These are phyloP conservation scores for Phenacoccus solenopsis DNA, from an alignment of 1,140 invertebrate genomes.

Conservation along the genomic window DNA sequence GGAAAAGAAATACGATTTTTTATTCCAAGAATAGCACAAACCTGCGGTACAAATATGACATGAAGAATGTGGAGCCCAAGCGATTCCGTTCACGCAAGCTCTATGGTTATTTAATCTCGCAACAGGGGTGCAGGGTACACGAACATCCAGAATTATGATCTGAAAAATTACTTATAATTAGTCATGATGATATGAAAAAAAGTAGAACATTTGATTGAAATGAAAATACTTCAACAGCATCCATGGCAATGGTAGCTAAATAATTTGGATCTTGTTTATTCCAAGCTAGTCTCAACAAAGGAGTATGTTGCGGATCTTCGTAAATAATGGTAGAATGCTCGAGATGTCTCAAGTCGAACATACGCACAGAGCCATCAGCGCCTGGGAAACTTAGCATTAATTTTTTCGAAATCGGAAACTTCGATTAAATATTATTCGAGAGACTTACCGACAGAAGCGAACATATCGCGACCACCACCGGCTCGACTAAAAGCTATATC, in stretches of 20 bases:
- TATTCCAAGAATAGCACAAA: slow-evolving; percentile 26
- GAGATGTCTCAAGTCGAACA: slow-evolving; percentile 96
- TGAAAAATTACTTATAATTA: slow-evolving; percentile 26
- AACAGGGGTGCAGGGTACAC: slow-evolving; percentile 95
- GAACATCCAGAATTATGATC: slow-evolving; percentile 93
- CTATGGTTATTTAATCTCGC: slow-evolving; percentile 94
- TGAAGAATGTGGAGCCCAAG: slow-evolving; percentile 96
- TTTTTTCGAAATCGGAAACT: no score
- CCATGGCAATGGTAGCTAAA: slow-evolving; percentile 95
- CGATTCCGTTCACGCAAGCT: slow-evolving; percentile 97
- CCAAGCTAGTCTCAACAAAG: slow-evolving; percentile 92
- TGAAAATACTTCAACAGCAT: slow-evolving; percentile 73
- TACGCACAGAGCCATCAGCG: slow-evolving; percentile 94
- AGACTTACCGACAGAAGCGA: slow-evolving; percentile 80
- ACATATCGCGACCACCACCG: slow-evolving; percentile 97
- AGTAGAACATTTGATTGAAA: neutral
- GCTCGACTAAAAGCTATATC: slow-evolving; percentile 95
- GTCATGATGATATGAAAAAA: no score
- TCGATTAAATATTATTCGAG: no score
- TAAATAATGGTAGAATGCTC: slow-evolving; percentile 99
- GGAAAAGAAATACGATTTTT: neutral
- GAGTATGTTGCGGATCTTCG: slow-evolving; percentile 91
- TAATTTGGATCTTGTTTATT: slow-evolving; percentile 99
- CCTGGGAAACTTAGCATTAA: slow-evolving; percentile 42
- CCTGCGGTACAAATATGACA: slow-evolving; percentile 96